Evolutionary conservation across 2,888 invertebrate genomes (phyloP).

Genomic region (Brenthis daphne): DNA sequence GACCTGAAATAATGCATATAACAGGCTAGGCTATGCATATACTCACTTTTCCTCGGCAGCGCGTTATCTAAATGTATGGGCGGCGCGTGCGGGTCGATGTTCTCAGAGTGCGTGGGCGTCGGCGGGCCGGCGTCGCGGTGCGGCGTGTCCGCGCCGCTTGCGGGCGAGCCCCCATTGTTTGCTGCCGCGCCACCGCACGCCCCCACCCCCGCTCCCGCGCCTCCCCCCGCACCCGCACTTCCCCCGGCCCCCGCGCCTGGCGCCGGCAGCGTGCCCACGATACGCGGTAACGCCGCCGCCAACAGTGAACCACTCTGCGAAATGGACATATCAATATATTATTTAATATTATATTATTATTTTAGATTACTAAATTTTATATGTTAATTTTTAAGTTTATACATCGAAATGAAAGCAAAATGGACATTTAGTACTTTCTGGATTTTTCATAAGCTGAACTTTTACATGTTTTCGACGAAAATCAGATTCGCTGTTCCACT

Average conservation of each 20-base stretch:
- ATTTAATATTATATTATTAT: no score
- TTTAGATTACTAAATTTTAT: no score
- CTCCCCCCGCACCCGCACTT: constrained; percentile 37
- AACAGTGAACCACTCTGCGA: constrained; percentile 79
- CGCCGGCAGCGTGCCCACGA: constrained; percentile 80
- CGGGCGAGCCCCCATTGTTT: constrained; percentile 50
- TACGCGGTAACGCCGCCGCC: constrained; percentile 82
- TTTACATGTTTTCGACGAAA: no score
- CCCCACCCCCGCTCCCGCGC: constrained; percentile 48
- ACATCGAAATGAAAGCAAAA: no score
- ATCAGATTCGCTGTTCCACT: no score
- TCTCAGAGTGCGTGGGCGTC: constrained; percentile 77
- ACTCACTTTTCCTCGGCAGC: constrained; percentile 73
- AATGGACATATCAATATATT: not conserved
- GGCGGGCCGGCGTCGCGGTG: constrained; percentile 76
- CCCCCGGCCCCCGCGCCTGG: constrained; percentile 50
- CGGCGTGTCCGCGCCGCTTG: constrained; percentile 62
- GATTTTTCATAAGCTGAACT: no score
- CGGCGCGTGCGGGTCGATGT: constrained; percentile 70
- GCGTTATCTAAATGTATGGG: constrained; percentile 79
- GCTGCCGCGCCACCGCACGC: constrained; percentile 43
- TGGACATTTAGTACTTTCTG: no score
- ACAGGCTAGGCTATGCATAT: not conserved
- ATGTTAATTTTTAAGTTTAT: no score
- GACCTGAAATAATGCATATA: no score